A percentile compares a stretch with the other conserved stretches of the same genome.
phyloP scores from a whole-genome alignment of 2,888 invertebrate species.

The Agrotis clavis region DNA sequence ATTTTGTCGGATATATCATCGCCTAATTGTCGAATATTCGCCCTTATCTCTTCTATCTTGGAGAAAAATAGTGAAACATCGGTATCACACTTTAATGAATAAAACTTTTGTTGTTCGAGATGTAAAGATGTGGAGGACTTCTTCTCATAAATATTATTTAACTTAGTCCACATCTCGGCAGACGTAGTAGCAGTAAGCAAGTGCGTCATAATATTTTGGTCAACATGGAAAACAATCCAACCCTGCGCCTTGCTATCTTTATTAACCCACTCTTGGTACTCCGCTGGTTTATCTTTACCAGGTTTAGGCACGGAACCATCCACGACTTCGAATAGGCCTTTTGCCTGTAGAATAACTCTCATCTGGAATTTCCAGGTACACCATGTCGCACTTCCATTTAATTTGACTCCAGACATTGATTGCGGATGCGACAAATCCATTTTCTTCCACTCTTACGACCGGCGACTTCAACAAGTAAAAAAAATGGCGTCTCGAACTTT shows the following conservation, averaged over 20 bases:
- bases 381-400: slow-evolving; percentile 12
- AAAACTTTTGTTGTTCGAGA: too few species aligned
- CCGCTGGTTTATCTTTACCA: slow-evolving; percentile 2
- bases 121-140: too few species aligned
- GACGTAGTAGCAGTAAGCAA: too few species aligned
- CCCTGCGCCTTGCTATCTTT: slow-evolving; percentile 1
- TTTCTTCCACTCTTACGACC: slow-evolving; percentile 5
- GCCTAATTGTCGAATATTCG: background rate
- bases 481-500: too few species aligned
- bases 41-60: too few species aligned
- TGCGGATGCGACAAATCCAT: slow-evolving; percentile 4
- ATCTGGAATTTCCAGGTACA: slow-evolving; percentile 12
- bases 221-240: background rate
- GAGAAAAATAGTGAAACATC: too few species aligned
- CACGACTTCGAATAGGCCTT: slow-evolving; percentile 7
- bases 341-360: background rate
- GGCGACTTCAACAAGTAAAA: background rate
- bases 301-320: slow-evolving; percentile 10
- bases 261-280: background rate
- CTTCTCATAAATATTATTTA: too few species aligned
- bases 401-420: background rate
- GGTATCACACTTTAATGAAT: too few species aligned
- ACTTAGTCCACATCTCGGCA: too few species aligned
- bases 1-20: slow-evolving; percentile 3
- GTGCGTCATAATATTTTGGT: too few species aligned